A percentile compares a stretch with the other conserved stretches of the same genome.
phyloP scores from a whole-genome alignment of 2,113 vertebrate genomes.

The Pomatorhinus ruficollis region DNA sequence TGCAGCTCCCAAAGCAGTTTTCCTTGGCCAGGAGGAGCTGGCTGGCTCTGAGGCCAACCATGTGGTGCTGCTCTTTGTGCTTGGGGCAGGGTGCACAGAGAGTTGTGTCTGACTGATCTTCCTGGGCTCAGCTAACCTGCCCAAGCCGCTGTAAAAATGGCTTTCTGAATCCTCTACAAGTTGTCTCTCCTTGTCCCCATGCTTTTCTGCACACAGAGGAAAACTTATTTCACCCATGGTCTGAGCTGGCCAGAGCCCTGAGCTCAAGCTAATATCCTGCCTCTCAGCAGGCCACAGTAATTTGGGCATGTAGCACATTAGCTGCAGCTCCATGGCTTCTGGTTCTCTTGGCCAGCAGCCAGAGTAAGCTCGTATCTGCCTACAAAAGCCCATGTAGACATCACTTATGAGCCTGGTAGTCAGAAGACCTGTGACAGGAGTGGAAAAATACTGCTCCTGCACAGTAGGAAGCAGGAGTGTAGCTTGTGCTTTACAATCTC shows the following conservation, averaged over 20 bases:
- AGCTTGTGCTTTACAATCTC: background rate
- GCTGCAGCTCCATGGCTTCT: conserved; percentile 62
- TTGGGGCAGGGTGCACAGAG: background rate
- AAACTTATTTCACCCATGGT: background rate
- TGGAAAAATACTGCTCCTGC: conserved; percentile 62
- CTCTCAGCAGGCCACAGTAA: conserved; percentile 63
- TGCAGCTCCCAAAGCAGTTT: conserved; percentile 25
- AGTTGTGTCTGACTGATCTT: background rate
- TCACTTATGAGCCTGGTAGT: conserved; percentile 25
- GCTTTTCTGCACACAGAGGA: background rate
- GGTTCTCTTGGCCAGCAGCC: conserved; percentile 51
- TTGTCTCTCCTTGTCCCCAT: background rate
- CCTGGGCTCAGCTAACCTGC: background rate
- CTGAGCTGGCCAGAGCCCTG: conserved; percentile 31
- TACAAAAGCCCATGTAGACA: conserved; percentile 59
- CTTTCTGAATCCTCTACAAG: background rate
- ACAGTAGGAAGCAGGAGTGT: background rate
- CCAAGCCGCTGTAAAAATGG: background rate
- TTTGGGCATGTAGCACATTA: conserved; percentile 57
- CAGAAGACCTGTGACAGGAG: conserved; percentile 44
- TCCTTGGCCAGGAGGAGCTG: conserved; percentile 33
- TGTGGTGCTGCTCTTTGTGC: background rate
- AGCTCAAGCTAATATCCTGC: conserved; percentile 59
- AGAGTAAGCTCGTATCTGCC: conserved; percentile 62
- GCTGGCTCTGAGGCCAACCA: background rate